Conservation (phyloP, 2,113 vertebrate genomes). For the Ceratotherium simum region DNA sequence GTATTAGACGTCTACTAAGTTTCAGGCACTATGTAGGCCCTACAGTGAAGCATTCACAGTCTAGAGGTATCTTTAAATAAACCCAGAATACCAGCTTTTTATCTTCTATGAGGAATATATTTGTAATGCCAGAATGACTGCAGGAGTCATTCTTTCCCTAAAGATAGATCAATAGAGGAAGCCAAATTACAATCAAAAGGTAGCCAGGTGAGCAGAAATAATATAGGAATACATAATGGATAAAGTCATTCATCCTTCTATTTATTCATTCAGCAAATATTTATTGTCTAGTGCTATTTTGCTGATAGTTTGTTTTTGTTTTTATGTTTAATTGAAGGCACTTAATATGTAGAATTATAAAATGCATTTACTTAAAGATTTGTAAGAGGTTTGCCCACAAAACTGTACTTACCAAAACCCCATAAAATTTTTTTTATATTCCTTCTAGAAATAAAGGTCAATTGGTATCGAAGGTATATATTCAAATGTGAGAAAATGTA, state of each 20-base stretch:
- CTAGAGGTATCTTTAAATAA: constrained; percentile 18
- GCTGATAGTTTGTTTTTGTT: constrained; percentile 15
- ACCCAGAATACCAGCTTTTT: not conserved
- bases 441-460: constrained; percentile 12
- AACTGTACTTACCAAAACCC: not conserved
- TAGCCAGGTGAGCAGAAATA: not conserved
- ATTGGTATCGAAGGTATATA: not conserved
- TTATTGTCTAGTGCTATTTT: not conserved
- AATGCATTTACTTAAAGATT: constrained; percentile 49
- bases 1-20: not conserved
- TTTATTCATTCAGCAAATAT: constrained; percentile 59
- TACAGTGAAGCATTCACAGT: not conserved
- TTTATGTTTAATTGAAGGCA: constrained; percentile 22
- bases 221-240: not conserved
- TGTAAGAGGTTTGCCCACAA: not conserved
- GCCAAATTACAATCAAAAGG: not conserved
- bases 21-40: not conserved
- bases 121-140: not conserved
- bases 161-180: constrained; percentile 41
- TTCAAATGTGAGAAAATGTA: constrained; percentile 35
- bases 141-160: not conserved
- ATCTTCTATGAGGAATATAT: constrained; percentile 29
- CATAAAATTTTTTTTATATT: not conserved
- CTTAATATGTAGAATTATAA: constrained; percentile 43
- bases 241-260: constrained; percentile 30